Base-by-base conservation (phyloP, 1,140 invertebrate genomes). In the Drosophila ananassae region DNA sequence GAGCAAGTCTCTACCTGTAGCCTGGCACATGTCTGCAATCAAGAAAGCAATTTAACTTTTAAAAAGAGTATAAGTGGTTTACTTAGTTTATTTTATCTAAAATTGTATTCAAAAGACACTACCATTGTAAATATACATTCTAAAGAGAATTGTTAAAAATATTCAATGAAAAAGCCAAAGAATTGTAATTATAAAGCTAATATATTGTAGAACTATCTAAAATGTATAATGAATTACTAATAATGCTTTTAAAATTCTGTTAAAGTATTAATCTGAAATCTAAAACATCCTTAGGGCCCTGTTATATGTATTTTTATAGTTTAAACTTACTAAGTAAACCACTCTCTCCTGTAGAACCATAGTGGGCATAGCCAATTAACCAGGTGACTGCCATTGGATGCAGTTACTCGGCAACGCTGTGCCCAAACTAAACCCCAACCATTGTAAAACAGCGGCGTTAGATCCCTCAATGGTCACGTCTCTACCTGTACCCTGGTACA, bases 1-100 rank as follows among this genome's bases (percentile, higher is more conserved):
- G 71, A 63, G 32, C 30, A 39, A 68, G 82, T 76, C 82, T 81
- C 82, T 87, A 87, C 82, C 82, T 87, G 82, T 68, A 77, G 78
- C 82, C 44, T 62, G 74, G 41, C 55, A 87, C 75, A 85, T 10
- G 39, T 13, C n/a, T 41, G 0, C 2, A 41, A 41, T 13, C 3
- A 34, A 3, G 10, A 12, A 10, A 37, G 34, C 3, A 37, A 12
- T 17, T 17, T 17, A 12, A 3, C 34, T 37, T 3, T 37, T 17
- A 17, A 17, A 17, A 17, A 17, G 17, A 17, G 17, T 37, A 2
- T 12, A 6, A 21, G 13, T 44, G 2, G 37, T 39, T 39, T 13
- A 2, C 7, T 2, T 13, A 7, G 41, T 17, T 44, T 13, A 8
- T 21, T 44, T 44, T 17, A 17, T 17, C 17, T 17, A 17, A 17